Conservation (phyloP, 2,888 invertebrate genomes). For the Dendrolimus pini region DNA sequence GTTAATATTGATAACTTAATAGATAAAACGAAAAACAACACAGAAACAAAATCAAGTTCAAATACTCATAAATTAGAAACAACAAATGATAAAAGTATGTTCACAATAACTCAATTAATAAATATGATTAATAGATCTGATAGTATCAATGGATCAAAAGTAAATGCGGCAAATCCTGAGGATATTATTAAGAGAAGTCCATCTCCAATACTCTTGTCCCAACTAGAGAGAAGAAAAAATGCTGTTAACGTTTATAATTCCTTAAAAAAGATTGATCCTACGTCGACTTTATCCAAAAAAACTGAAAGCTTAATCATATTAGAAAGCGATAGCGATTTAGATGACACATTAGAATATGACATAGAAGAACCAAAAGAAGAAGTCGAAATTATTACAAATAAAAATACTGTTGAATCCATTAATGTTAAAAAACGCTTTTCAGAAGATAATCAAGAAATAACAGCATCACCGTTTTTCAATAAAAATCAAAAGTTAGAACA, state of each 20-base stretch:
- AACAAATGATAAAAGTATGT: conserved; percentile 50
- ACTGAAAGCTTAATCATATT: conserved; percentile 44
- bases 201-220: conserved; percentile 57
- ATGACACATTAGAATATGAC: conserved; percentile 37
- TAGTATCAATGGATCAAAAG: conserved; percentile 18
- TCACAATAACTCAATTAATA: conserved; percentile 63
- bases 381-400: conserved; percentile 5
- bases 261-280: conserved; percentile 10
- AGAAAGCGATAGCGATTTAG: conserved; percentile 57
- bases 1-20: conserved; percentile 16
- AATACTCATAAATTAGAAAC: conserved; percentile 20
- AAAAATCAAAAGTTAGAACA: conserved; percentile 47
- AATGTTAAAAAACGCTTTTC: conserved; percentile 26
- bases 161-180: conserved; percentile 7
- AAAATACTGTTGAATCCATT: conserved; percentile 1
- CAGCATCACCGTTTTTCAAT: conserved; percentile 55
- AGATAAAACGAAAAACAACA: conserved; percentile 11
- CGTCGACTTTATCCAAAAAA: conserved; percentile 16
- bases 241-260: neutral
- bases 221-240: conserved; percentile 38
- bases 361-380: conserved; percentile 18
- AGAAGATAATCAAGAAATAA: conserved; percentile 28
- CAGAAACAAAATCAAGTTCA: conserved; percentile 12
- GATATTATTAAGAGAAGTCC: conserved; percentile 30
- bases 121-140: conserved; percentile 57